phyloP scores from a whole-genome alignment of 1,140 invertebrate genomes.

The Leucophenga varia region DNA sequence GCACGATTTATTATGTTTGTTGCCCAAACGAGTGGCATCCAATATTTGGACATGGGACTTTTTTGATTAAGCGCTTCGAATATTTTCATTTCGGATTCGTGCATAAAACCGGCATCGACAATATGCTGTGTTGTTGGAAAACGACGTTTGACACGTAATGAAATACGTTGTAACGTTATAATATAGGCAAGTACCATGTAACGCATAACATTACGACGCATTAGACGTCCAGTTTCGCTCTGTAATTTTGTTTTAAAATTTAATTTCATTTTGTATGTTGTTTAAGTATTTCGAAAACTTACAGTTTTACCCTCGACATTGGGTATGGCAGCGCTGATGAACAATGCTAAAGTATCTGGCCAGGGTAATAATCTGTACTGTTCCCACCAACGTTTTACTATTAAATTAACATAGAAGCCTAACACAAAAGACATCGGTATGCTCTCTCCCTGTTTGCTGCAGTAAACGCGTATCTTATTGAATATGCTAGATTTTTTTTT shows the following conservation, averaged over 20 bases:
- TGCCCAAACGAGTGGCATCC: slow-evolving; percentile 90
- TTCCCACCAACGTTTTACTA: slow-evolving; percentile 91
- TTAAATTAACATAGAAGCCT: slow-evolving; percentile 89
- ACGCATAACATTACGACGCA: slow-evolving; percentile 86
- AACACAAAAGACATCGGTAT: slow-evolving; percentile 93
- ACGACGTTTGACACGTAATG: slow-evolving; percentile 81
- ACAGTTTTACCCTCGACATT: slow-evolving; percentile 72
- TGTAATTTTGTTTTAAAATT: slow-evolving; percentile 47
- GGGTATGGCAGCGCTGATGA: slow-evolving; percentile 86
- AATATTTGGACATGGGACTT: slow-evolving; percentile 87
- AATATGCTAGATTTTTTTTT: slow-evolving; percentile 68
- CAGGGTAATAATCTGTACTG: slow-evolving; percentile 87
- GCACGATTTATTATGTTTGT: slow-evolving; percentile 86
- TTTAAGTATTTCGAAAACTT: slow-evolving; percentile 59
- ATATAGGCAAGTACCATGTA: slow-evolving; percentile 87
- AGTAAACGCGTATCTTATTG: slow-evolving; percentile 77
- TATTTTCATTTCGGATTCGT: slow-evolving; percentile 86
- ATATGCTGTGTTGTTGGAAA: slow-evolving; percentile 90
- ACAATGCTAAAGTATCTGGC: slow-evolving; percentile 86
- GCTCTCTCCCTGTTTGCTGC: slow-evolving; percentile 77
- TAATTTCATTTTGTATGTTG: background rate
- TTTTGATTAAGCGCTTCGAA: slow-evolving; percentile 86
- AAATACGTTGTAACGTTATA: slow-evolving; percentile 83
- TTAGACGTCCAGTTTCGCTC: slow-evolving; percentile 82
- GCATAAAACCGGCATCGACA: slow-evolving; percentile 86